Base-by-base conservation (phyloP, 2,888 invertebrate genomes). In the Drosophila multiciliata region DNA sequence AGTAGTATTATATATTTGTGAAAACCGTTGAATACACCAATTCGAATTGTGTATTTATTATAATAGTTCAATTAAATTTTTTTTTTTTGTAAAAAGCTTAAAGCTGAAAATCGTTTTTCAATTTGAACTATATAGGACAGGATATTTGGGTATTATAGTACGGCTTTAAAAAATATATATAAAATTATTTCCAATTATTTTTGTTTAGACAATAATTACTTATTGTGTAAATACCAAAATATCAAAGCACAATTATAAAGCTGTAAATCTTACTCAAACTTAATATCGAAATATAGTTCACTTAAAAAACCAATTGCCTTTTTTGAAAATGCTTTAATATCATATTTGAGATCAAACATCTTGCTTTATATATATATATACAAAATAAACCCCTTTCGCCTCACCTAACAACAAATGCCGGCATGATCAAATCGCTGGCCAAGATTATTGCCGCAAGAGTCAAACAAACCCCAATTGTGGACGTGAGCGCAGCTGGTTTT, bases 401-500 rank as follows among this genome's bases (percentile, higher is more conserved):
- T 17, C 29, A 3, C 3, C 17, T 38, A 17, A 17, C 38, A 15
- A 33, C 15, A 15, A 33, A 33, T 33, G 71, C 32, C 42, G 72
- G 67, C 62, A 65, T 77, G 73, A 48, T 76, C 50, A 50, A 32
- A 48, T 20, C 42, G 64, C 61, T 32, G 59, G 75, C 61, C 33
- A 52, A 61, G 50, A 75, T 59, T 66, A 42, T 78, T 78, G 78
- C 78, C 42, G 63, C 78, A 82, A 68, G 55, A 45, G 36, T 15
- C 33, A 48, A 29, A 52, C 42, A 49, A 36, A 50, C 45, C 45
- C 45, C 45, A 17, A 60, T 26, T 58, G 48, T 50, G 87, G 82
- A 87, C 89, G 88, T 84, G 82, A 62, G 75, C 61, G 75, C 61
- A 60, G 71, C 60, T 61, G 66, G 50, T 83, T 84, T 89, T 86